These are phyloP conservation scores for Lates calcarifer DNA, from an alignment of 2,113 vertebrate species.

Conservation along the genomic window DNA sequence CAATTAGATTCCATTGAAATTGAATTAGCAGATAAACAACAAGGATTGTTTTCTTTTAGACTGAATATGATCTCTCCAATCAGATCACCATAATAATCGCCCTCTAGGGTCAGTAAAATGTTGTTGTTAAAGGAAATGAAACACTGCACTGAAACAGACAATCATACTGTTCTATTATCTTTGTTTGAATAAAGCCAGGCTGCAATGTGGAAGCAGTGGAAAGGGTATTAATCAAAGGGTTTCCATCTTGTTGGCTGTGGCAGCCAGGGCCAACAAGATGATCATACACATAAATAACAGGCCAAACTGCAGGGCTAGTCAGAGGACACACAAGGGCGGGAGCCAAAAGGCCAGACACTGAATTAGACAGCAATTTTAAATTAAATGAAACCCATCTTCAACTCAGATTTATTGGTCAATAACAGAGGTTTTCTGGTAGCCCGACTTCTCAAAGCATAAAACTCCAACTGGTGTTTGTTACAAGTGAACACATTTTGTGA, in stretches of 20 bases:
- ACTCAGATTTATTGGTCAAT: constrained; percentile 63
- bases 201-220: constrained; percentile 39
- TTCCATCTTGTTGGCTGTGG: constrained; percentile 55
- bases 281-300: constrained; percentile 76
- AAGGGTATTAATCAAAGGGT: constrained; percentile 56
- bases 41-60: background rate
- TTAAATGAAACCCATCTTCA: constrained; percentile 60
- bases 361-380: constrained; percentile 72
- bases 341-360: constrained; percentile 69
- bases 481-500: background rate
- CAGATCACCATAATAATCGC: background rate
- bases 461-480: constrained; percentile 17
- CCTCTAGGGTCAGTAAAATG: constrained; percentile 22
- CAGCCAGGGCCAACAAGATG: constrained; percentile 60
- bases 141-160: constrained; percentile 5
- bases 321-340: constrained; percentile 76
- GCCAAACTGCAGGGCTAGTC: constrained; percentile 35
- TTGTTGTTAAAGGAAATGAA: constrained; percentile 49
- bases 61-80: constrained; percentile 9
- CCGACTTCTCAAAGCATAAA: constrained; percentile 33
- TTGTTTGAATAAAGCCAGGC: constrained; percentile 44
- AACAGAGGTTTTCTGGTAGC: constrained; percentile 23
- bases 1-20: background rate
- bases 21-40: constrained; percentile 1
- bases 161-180: constrained; percentile 48